These are phyloP conservation scores for Pyrocoelia pectoralis DNA, from an alignment of 2,888 invertebrate species.

Conservation along the genomic window DNA sequence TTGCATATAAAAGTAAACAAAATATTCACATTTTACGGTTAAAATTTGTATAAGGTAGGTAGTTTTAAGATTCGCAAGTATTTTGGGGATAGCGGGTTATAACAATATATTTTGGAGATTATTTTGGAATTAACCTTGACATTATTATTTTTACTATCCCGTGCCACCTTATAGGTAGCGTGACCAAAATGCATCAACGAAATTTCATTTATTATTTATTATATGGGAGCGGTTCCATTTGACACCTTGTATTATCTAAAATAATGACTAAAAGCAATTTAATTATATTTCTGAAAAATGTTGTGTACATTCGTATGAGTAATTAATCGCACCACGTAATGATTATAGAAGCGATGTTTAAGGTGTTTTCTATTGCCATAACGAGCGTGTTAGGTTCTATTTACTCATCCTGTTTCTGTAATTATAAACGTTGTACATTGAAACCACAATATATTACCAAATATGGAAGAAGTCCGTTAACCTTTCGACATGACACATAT, in stretches of 20 bases:
- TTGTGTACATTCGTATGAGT: too few relatives aligned
- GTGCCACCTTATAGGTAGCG: constrained; percentile 34
- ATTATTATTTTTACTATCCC: constrained; percentile 24
- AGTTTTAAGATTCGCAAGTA: too few relatives aligned
- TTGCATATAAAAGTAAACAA: too few relatives aligned
- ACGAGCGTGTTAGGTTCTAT: background rate
- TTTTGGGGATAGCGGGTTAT: background rate
- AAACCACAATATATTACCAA: constrained; percentile 1
- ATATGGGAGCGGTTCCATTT: constrained; percentile 25
- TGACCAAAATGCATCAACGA: constrained; percentile 32
- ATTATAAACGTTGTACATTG: background rate
- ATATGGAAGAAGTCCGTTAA: constrained; percentile 1
- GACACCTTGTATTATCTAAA: constrained; percentile 3
- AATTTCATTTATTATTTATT: constrained; percentile 31
- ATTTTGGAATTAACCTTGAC: constrained; percentile 20
- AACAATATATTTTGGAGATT: constrained; percentile 8
- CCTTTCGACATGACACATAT: background rate
- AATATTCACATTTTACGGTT: too few relatives aligned
- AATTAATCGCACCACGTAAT: too few relatives aligned
- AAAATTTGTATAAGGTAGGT: too few relatives aligned
- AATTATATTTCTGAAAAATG: too few relatives aligned
- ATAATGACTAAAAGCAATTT: background rate
- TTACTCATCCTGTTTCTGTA: background rate
- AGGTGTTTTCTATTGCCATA: background rate
- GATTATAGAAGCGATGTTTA: too few relatives aligned